Base-by-base conservation (phyloP, 2,888 invertebrate species). In the Agriopis aurantiaria region DNA sequence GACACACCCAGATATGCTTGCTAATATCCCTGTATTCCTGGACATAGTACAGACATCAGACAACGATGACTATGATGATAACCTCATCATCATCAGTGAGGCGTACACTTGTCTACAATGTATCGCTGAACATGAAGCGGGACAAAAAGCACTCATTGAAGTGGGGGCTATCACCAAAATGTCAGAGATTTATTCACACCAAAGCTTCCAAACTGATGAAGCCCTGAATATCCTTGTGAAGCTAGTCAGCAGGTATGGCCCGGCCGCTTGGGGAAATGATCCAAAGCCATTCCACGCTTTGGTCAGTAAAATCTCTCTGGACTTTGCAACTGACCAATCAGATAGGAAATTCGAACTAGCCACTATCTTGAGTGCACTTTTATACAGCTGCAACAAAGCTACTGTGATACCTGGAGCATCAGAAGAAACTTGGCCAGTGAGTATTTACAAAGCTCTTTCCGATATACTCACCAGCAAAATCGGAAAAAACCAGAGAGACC, bases 271-370 rank as follows among this genome's bases (percentile, higher is more conserved):
- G 98, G 96, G 97, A 75, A 95, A 95, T 72, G 96, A 97, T 83
- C 96, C 97, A 0, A 96, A 96, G 83, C 96, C 97, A 0, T 98
- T 98, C 87, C 97, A 98, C 88, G 96, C 96, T 0, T 93, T 98
- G 61, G 95, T 98, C 53, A 97, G 97, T 82, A 97, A 97, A 90
- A 97, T 98, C 74, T 96, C 98, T 0, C 89, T 97, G 58, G 98
- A 98, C 85, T 98, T 98, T 95, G 97, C 97, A 82, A 97, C 97
- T 0, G 98, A 98, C 88, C 96, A 97, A 76, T 97, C 97, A 0
- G 97, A 98, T 79, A 95, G 97, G 71, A 99, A 99, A 89, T 99
- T 98, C 92, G 97, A 98, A 86, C 87, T 98, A 62, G 98, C 98
- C 81, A 95, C 96, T n/a, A 96, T 97, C 75, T 90, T 98, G 53